Conservation (phyloP, 1,140 invertebrate species). For the Bombus ignitus region DNA sequence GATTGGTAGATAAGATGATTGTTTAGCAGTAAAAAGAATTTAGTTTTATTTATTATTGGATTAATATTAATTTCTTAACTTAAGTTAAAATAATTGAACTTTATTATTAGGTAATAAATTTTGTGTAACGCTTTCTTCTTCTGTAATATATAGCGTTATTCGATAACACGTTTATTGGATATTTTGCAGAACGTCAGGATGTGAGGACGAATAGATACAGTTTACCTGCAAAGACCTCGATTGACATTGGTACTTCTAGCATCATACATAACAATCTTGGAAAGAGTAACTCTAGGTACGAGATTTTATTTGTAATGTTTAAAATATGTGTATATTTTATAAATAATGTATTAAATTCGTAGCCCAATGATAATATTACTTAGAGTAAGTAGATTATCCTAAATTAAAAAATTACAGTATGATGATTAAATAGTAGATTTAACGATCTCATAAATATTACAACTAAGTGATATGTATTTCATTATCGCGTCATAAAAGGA, state of each 20-base stretch:
- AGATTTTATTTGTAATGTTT: background rate
- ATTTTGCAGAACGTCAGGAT: slow-evolving; percentile 73
- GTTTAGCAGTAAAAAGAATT: too few species aligned
- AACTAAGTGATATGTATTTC: too few species aligned
- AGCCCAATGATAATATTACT: too few species aligned
- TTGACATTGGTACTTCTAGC: slow-evolving; percentile 59
- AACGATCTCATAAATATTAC: background rate
- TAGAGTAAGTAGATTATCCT: too few species aligned
- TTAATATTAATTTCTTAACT: background rate
- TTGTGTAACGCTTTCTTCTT: background rate
- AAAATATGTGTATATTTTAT: background rate
- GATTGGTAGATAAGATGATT: background rate
- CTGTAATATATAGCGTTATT: too few species aligned
- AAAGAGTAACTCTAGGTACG: slow-evolving; percentile 52
- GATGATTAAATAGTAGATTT: background rate
- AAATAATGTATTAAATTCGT: too few species aligned
- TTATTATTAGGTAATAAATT: background rate
- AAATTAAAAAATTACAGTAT: too few species aligned
- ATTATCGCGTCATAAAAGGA: background rate
- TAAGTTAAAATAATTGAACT: background rate
- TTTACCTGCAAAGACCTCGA: slow-evolving; percentile 61
- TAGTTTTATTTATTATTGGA: background rate
- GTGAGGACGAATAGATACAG: slow-evolving; percentile 70
- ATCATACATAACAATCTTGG: slow-evolving; percentile 68
- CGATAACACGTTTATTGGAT: background rate